Evolutionary conservation across 2,113 vertebrate species (phyloP), one percentile per base, ranked within the genome.

Genomic region (Ameiurus melas): DNA sequence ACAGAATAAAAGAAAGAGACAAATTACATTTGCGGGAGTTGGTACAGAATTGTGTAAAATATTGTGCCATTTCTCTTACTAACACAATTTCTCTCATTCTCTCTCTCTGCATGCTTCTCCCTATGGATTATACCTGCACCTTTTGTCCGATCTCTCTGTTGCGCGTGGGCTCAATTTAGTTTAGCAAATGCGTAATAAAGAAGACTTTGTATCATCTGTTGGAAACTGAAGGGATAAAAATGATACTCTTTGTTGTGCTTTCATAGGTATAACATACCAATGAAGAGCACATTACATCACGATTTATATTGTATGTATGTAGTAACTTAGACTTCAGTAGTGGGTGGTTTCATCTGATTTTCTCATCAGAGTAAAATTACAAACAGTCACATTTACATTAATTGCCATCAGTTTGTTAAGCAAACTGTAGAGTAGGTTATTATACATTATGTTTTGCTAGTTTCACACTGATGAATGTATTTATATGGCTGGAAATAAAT

Each of bases 111-210:
- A 51, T 75, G 66, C 55, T 53, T 22, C 85, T 92, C 53, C 86
- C 71, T 82, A 84, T 89, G 53, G 86, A 92, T 89, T 89, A 85
- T 36, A 86, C 91, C 92, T 90, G 64, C 51, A 39, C 4, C 0
- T n/a, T 81, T 91, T 92, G 91, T 94, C 91, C 92, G 89, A 88
- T 92, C 88, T 90, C 89, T 82, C 89, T 85, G 89, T 91, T 90
- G 92, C 94, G n/a, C 92, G 2, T 57, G 57, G 89, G 94, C 92
- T 84, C 88, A 91, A 89, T 90, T 87, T 93, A n/a, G n/a, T n/a
- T n/a, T n/a, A n/a, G 94, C 92, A 94, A 94, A 94, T 92, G 90
- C 68, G 66, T 73, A 60, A 91, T 92, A 94, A 93, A 86, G 92
- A 86, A 93, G 89, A 90, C 90, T 89, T 92, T 73, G 87, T 19